phyloP scores from a whole-genome alignment of 2,113 vertebrate genomes.

The Myotis yumanensis region DNA sequence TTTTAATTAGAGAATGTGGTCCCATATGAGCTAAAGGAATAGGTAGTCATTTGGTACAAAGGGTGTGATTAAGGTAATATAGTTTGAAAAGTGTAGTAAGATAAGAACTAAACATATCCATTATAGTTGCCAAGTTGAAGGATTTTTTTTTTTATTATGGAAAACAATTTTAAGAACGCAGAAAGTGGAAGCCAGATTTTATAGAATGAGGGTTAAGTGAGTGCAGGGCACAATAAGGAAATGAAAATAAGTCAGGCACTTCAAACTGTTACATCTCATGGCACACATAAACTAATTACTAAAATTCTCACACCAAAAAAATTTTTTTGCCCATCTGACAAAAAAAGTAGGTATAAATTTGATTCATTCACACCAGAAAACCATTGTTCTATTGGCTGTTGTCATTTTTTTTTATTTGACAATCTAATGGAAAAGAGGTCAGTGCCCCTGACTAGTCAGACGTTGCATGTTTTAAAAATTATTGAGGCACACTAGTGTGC shows the following conservation, averaged over 20 bases:
- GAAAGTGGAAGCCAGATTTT: not conserved
- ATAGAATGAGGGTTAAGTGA: not conserved
- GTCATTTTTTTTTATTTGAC: not conserved
- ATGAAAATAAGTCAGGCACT: not conserved
- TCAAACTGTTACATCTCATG: not conserved
- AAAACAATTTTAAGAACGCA: not conserved
- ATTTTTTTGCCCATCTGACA: not conserved
- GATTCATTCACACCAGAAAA: not conserved
- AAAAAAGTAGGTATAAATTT: not conserved
- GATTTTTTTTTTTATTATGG: not conserved
- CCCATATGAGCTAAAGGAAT: not conserved
- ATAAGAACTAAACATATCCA: not conserved
- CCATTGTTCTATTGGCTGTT: not conserved
- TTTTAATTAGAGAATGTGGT: not conserved
- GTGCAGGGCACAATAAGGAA: not conserved
- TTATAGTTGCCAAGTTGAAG: not conserved
- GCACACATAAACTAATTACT: not conserved
- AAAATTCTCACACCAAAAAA: not conserved
- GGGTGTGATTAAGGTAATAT: not conserved
- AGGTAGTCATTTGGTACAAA: not conserved
- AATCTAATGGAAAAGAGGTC: not conserved
- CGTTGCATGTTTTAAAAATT: not conserved
- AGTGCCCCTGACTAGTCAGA: not conserved
- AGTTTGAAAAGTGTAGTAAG: not conserved
- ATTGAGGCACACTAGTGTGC: not conserved